These are phyloP conservation scores for Oceanites oceanicus DNA, from an alignment of 2,113 vertebrate genomes.

Conservation along the genomic window DNA sequence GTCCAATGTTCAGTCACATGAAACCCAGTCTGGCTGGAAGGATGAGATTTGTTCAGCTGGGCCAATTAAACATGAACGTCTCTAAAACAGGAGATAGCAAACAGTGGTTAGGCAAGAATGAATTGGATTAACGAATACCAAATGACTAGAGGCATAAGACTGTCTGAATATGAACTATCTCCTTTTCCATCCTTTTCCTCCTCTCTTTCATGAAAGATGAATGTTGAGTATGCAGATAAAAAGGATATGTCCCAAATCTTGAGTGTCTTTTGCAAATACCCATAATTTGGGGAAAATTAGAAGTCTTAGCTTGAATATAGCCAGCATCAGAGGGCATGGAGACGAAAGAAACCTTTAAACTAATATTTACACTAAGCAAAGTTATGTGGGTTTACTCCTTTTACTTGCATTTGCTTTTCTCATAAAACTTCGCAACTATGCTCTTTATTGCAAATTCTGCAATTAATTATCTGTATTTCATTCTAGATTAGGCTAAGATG, in stretches of 20 bases:
- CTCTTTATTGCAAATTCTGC: background rate
- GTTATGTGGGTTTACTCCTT: background rate
- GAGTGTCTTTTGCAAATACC: background rate
- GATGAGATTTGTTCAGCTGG: slow-evolving; percentile 1
- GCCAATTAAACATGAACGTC: background rate
- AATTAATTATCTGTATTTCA: background rate
- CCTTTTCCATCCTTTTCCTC: background rate
- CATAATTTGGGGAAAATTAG: background rate
- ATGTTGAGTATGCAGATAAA: background rate
- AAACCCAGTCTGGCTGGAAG: background rate
- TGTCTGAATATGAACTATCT: background rate
- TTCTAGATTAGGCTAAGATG: background rate
- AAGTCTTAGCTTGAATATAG: background rate
- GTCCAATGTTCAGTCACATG: background rate
- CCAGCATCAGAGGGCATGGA: background rate
- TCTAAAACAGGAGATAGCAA: background rate
- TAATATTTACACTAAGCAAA: background rate
- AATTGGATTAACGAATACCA: background rate
- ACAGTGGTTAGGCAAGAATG: background rate
- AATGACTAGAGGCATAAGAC: background rate
- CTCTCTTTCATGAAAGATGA: background rate
- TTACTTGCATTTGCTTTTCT: background rate
- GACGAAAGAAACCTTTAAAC: background rate
- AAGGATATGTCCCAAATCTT: background rate
- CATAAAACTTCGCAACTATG: background rate